Percentiles rank a stretch among this genome's conserved stretches.
Evolutionary conservation across 64 coral and sea anemone genomes (phyloP).

Genomic region (Catalaphyllia jardinei): DNA sequence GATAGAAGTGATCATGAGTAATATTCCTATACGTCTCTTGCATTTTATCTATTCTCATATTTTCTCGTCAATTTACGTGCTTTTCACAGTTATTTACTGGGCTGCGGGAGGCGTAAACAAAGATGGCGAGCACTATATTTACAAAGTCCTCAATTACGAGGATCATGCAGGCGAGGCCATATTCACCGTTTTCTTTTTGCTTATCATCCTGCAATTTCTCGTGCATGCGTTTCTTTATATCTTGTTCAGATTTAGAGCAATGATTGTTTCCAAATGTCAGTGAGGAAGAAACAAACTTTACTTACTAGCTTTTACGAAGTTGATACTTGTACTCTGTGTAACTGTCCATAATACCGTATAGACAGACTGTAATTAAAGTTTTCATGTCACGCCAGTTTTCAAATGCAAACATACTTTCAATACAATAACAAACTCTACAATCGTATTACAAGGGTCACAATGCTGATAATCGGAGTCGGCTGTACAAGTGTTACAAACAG

Average conservation of each 20-base stretch:
- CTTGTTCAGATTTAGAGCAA: constrained; percentile 41
- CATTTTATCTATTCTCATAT: constrained; percentile 67
- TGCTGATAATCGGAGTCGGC: too few relatives aligned
- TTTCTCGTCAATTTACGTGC: constrained; percentile 51
- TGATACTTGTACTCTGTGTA: neutral
- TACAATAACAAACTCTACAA: too few relatives aligned
- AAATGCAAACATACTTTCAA: too few relatives aligned
- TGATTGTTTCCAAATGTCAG: constrained; percentile 19
- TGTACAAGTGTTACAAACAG: too few relatives aligned
- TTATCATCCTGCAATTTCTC: constrained; percentile 29
- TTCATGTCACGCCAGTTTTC: too few relatives aligned
- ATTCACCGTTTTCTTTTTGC: constrained; percentile 31
- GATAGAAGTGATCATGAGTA: constrained; percentile 62
- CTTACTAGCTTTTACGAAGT: neutral
- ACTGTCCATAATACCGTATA: too few relatives aligned
- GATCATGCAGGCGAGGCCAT: neutral
- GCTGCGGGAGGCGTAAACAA: constrained; percentile 40
- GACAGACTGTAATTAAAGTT: too few relatives aligned
- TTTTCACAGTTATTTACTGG: constrained; percentile 84
- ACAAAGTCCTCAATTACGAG: constrained; percentile 59
- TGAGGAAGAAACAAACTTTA: neutral
- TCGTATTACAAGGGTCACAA: too few relatives aligned
- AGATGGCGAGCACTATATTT: constrained; percentile 55
- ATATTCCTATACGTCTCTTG: constrained; percentile 63
- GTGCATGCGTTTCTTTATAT: constrained; percentile 22